These are phyloP conservation scores for Rhizomys pruinosus DNA, from an alignment of 2,113 vertebrate genomes.

Conservation along the genomic window DNA sequence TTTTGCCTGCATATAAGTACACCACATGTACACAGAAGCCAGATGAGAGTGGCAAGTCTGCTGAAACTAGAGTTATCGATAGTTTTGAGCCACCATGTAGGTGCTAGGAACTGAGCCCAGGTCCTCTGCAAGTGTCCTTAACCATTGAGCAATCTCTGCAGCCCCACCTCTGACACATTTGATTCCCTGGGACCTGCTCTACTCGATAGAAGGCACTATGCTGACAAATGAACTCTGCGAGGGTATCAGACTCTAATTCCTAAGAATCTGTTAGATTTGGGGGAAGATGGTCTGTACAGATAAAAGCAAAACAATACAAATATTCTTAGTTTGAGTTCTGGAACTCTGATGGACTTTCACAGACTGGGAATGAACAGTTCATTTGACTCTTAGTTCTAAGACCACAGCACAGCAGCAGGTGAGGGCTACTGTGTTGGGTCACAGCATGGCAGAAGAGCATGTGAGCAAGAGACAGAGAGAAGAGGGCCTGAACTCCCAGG, in stretches of 20 bases:
- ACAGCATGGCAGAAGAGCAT: background rate
- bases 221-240: background rate
- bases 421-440: background rate
- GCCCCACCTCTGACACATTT: background rate
- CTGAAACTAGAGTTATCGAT: no score
- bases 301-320: background rate
- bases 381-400: background rate
- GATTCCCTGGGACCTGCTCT: background rate
- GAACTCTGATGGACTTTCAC: background rate
- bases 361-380: background rate
- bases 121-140: no score
- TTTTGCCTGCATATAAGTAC: no score
- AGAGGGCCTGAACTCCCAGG: background rate
- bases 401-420: background rate
- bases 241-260: background rate
- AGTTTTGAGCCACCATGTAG: no score
- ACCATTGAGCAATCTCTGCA: no score
- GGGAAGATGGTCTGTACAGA: slow-evolving; percentile 4
- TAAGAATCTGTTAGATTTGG: background rate
- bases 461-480: no score
- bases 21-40: no score
- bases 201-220: background rate
- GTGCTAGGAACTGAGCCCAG: no score
- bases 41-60: no score
- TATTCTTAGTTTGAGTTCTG: background rate